Evolutionary conservation across 2,888 invertebrate genomes (phyloP).

Genomic region (Hirtodrosophila duncani): DNA sequence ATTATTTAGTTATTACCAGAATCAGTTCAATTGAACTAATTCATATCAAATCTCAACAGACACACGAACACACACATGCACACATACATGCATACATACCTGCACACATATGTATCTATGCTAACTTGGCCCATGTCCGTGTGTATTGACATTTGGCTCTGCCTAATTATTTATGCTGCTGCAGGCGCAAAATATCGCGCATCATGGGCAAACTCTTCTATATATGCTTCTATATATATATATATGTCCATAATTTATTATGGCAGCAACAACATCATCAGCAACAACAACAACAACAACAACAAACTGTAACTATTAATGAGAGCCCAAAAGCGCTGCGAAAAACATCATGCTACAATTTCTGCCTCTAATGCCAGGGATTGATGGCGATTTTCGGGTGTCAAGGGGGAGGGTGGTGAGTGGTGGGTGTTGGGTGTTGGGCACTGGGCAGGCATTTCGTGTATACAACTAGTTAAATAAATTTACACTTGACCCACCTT

Average conservation of each 20-base stretch:
- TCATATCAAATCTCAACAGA: no score
- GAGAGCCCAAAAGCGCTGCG: slow-evolving; percentile 30
- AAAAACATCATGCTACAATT: slow-evolving; percentile 57
- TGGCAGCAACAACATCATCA: slow-evolving; percentile 18
- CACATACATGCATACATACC: no score
- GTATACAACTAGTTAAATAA: slow-evolving; percentile 63
- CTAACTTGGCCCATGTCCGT: slow-evolving; percentile 8
- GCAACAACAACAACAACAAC: slow-evolving; percentile 1
- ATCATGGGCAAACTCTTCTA: slow-evolving; percentile 19
- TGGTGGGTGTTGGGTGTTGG: slow-evolving; percentile 4
- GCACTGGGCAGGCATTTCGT: slow-evolving; percentile 46
- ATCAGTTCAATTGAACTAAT: no score
- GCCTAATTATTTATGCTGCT: slow-evolving; percentile 64
- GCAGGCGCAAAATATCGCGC: slow-evolving; percentile 7
- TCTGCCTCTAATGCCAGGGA: no score
- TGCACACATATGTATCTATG: slow-evolving; percentile 1
- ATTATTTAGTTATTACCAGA: no score
- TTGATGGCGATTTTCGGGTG: slow-evolving; percentile 4
- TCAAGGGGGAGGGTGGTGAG: slow-evolving; percentile 4
- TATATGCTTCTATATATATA: slow-evolving; percentile 29
- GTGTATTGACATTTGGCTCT: slow-evolving; percentile 63
- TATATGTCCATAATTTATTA: slow-evolving; percentile 36
- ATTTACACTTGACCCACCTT: slow-evolving; percentile 77
- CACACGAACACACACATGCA: no score
- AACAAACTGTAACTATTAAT: slow-evolving; percentile 2